Percentiles rank a stretch among this genome's conserved stretches.
Evolutionary conservation across 37 sponge, comb jelly and placozoan species (phyloP).

Genomic region (Cladorhizidae sp.): DNA sequence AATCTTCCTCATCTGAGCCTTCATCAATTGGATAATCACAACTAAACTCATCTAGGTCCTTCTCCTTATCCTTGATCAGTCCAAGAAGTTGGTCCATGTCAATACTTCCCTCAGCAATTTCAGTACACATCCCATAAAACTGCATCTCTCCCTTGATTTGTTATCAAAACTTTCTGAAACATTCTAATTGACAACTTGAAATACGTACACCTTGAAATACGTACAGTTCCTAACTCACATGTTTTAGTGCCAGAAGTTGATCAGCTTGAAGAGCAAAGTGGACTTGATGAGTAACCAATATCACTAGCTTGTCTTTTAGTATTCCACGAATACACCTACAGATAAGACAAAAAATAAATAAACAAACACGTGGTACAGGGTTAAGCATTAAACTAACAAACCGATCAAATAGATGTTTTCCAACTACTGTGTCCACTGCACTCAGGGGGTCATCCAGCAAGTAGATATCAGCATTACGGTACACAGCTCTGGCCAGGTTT

Average conservation of each 20-base stretch:
- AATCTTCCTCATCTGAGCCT: neutral
- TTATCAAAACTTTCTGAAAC: neutral
- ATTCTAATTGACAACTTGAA: neutral
- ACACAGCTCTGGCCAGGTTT: conserved; percentile 86
- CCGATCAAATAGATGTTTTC: conserved; percentile 75
- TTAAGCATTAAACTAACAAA: neutral
- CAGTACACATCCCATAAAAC: conserved; percentile 5
- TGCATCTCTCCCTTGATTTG: neutral
- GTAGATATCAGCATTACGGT: conserved; percentile 75
- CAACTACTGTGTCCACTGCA: conserved; percentile 83
- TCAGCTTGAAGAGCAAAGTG: conserved; percentile 81
- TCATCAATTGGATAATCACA: neutral
- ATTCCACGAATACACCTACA: conserved; percentile 73
- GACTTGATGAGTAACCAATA: conserved; percentile 88
- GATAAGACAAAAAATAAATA: neutral
- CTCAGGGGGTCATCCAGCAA: conserved; percentile 89
- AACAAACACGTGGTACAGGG: neutral
- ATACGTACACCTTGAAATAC: neutral
- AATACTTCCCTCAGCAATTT: neutral
- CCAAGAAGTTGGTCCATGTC: conserved; percentile 16
- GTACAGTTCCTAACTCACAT: conserved; percentile 30
- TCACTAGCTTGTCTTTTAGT: conserved; percentile 52
- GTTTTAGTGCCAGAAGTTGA: conserved; percentile 69
- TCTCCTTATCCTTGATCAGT: neutral
- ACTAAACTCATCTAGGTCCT: neutral